Percentiles rank a stretch among this genome's conserved stretches.
Evolutionary conservation across 2,113 vertebrate genomes (phyloP).

Genomic region (Chroicocephalus ridibundus): DNA sequence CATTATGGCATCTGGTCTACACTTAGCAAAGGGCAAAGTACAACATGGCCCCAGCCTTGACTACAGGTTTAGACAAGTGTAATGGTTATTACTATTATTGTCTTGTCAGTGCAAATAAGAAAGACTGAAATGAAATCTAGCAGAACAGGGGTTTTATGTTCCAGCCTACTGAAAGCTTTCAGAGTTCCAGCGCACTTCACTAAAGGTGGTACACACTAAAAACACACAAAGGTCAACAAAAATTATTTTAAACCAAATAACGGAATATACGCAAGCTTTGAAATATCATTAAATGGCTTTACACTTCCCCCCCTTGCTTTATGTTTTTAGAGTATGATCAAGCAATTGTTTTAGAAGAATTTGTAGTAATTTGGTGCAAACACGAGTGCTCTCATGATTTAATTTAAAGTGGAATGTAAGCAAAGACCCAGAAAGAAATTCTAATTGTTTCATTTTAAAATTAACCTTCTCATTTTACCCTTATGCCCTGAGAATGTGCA

Average conservation of each 20-base stretch:
- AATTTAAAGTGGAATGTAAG: slow-evolving; percentile 47
- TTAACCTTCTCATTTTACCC: slow-evolving; percentile 56
- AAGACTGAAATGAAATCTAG: background rate
- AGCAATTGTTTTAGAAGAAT: slow-evolving; percentile 59
- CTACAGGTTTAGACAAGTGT: background rate
- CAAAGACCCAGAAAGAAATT: slow-evolving; percentile 45
- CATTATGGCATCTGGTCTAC: fast-evolving
- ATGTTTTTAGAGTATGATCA: slow-evolving; percentile 50
- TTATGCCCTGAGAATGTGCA: slow-evolving; percentile 11
- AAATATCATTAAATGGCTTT: slow-evolving; percentile 51
- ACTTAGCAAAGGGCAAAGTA: background rate
- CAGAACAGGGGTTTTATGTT: background rate
- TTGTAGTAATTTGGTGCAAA: slow-evolving; percentile 47
- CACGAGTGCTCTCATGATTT: slow-evolving; percentile 56
- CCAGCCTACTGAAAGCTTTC: background rate
- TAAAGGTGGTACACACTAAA: background rate
- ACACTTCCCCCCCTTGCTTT: background rate
- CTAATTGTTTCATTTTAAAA: slow-evolving; percentile 62
- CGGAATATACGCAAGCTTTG: slow-evolving; percentile 49
- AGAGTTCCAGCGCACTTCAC: background rate
- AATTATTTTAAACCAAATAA: slow-evolving; percentile 41
- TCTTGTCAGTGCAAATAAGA: background rate
- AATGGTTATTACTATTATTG: background rate
- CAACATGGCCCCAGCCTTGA: background rate
- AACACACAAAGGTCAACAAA: background rate